phyloP scores from a whole-genome alignment of 2,113 vertebrate species.

The Lagopus muta region DNA sequence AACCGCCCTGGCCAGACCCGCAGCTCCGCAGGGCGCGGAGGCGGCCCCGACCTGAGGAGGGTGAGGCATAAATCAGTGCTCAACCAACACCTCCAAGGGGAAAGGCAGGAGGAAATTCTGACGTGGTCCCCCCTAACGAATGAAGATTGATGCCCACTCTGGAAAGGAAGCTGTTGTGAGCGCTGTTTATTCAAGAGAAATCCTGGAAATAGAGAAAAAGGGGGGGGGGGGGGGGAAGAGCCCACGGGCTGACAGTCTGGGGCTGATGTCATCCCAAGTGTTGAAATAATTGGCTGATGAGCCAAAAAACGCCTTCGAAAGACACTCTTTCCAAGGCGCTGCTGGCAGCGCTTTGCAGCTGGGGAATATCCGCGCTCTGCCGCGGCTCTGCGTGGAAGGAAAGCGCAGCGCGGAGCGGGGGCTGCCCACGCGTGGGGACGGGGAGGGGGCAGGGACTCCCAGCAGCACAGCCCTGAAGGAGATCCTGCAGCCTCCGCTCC shows the following conservation, averaged over 20 bases:
- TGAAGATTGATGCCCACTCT: slow-evolving; percentile 17
- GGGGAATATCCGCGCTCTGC: background rate
- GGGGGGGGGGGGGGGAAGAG: background rate
- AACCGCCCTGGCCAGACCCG: background rate
- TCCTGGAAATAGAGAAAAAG: background rate
- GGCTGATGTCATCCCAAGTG: background rate
- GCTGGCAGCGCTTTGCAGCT: background rate
- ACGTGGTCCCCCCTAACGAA: slow-evolving; percentile 9
- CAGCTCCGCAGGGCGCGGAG: too few species aligned
- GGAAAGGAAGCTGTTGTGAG: background rate
- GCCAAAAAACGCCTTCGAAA: background rate
- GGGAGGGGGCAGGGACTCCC: background rate
- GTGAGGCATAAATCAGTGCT: background rate
- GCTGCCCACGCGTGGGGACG: background rate
- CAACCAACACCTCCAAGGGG: background rate
- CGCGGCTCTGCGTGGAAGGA: background rate
- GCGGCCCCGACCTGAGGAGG: background rate
- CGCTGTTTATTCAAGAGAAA: background rate
- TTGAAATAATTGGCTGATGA: background rate
- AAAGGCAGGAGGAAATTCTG: background rate
- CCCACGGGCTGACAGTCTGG: background rate
- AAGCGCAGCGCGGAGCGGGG: too few species aligned
- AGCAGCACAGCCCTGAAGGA: background rate
- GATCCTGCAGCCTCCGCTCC: background rate
- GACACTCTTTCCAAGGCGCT: background rate